Evolutionary conservation across 2,113 vertebrate genomes (phyloP).

Genomic region (Rattus norvegicus): DNA sequence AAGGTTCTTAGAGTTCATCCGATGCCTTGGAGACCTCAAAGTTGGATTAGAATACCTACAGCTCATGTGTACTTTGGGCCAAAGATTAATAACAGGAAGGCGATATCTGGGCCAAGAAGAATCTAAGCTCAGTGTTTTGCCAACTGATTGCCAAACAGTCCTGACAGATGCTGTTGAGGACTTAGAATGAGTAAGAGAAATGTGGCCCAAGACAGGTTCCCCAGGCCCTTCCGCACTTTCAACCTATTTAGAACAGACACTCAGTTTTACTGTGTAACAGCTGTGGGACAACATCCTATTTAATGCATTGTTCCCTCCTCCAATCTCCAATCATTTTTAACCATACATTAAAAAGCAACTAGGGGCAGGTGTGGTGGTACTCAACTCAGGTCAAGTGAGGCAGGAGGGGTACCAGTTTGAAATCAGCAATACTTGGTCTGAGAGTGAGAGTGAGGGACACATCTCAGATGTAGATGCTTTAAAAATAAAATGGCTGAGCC

Average conservation of each 20-base stretch:
- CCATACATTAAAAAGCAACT: neutral
- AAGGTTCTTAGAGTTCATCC: conserved; percentile 27
- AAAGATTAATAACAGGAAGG: neutral
- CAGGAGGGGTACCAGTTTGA: neutral
- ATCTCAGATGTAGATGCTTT: neutral
- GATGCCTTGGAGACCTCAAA: neutral
- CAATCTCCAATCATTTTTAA: neutral
- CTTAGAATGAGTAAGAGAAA: neutral
- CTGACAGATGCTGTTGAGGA: neutral
- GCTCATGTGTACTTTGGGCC: neutral
- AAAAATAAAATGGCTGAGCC: neutral
- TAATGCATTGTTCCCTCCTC: neutral
- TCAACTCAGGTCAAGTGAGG: neutral
- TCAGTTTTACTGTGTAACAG: neutral
- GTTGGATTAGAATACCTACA: neutral
- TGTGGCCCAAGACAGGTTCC: neutral
- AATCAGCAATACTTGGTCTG: neutral
- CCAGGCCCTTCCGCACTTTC: neutral
- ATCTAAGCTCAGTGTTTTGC: neutral
- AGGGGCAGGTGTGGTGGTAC: neutral
- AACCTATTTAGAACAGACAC: neutral
- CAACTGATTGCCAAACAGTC: neutral
- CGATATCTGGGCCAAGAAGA: neutral
- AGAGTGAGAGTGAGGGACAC: neutral
- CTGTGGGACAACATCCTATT: neutral